Base-by-base conservation (phyloP, 2,113 vertebrate species). In the Euleptes europaea region DNA sequence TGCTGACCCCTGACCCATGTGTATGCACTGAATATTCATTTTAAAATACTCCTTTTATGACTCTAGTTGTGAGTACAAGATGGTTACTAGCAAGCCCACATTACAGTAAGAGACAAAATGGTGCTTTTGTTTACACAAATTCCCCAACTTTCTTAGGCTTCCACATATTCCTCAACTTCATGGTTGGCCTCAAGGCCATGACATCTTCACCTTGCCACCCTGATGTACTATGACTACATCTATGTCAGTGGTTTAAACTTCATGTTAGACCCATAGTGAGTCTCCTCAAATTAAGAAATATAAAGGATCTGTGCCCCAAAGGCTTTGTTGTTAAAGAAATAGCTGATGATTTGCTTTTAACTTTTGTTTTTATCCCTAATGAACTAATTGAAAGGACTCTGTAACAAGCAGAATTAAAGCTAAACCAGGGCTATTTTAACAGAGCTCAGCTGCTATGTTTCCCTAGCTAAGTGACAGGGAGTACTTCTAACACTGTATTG, bases 281-380 rank as follows among this genome's bases (percentile, higher is more conserved):
- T 5, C 1, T 78, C 87, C 31, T 38, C 78, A 80, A 17, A 89
- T 86, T 63, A 75, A 74, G 82, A 47, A 42, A 49, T 42, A 49
- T 40, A 85, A 92, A 77, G 60, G 77, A 78, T 51, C 1, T 44
- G 73, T 72, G 77, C 14, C 88, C 51, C 80, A 75, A 77, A 82
- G 31, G n/a, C 13, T 15, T 84, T 91, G 84, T 89, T 84, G 49
- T 91, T 91, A 79, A 66, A 13, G 26, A 93, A 89, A 92, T 31
- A 51, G 15, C 74, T 35, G 6, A 33, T 81, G 80, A 71, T 77
- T 80, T 85, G 42, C 13, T 88, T 88, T 90, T 80, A 35, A 2
- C 76, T 0, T 72, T 83, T 74, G 82, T 79, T 82, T 78, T 26
- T 79, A n/a, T 47, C 49, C 80, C 42, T 1, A 44, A 47, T 38